Evolutionary conservation across 1,140 invertebrate species (phyloP).

Genomic region (Brachionus paranguensis): DNA sequence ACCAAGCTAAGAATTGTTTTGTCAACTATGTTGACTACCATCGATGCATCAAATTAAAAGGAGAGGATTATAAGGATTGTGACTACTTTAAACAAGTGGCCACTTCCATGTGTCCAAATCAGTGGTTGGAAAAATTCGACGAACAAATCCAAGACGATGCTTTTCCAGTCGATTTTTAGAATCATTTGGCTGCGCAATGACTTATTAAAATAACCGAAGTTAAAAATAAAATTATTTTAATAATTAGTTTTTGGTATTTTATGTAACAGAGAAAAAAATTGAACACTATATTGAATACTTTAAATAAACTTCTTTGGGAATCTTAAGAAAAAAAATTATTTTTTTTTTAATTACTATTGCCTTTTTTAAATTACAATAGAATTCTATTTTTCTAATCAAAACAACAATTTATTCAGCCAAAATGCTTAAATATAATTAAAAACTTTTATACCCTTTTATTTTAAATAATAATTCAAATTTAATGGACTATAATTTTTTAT

Average conservation of each 20-base stretch:
- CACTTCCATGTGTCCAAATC: conserved; percentile 12
- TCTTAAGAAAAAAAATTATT: not conserved
- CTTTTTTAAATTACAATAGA: not conserved
- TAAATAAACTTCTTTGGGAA: not conserved
- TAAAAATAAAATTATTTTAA: not conserved
- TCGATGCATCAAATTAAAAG: conserved; percentile 30
- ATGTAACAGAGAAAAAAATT: not conserved
- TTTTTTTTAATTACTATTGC: not conserved
- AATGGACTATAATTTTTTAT: no score
- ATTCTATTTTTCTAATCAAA: not conserved
- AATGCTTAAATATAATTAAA: no score
- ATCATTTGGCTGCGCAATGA: not conserved
- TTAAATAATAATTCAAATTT: no score
- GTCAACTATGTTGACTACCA: conserved; percentile 41
- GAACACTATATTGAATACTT: not conserved
- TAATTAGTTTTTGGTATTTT: conserved; percentile 6
- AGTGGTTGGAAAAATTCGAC: conserved; percentile 34
- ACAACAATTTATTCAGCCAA: not conserved
- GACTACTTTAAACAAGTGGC: conserved; percentile 40
- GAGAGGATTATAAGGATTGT: conserved; percentile 29
- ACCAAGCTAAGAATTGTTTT: conserved; percentile 40
- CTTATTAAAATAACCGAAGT: not conserved
- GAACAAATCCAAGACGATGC: conserved; percentile 31
- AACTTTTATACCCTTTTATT: no score
- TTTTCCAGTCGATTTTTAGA: conserved; percentile 39